Evolutionary conservation across 2,113 vertebrate species (phyloP).

Genomic region (Sturnira hondurensis): DNA sequence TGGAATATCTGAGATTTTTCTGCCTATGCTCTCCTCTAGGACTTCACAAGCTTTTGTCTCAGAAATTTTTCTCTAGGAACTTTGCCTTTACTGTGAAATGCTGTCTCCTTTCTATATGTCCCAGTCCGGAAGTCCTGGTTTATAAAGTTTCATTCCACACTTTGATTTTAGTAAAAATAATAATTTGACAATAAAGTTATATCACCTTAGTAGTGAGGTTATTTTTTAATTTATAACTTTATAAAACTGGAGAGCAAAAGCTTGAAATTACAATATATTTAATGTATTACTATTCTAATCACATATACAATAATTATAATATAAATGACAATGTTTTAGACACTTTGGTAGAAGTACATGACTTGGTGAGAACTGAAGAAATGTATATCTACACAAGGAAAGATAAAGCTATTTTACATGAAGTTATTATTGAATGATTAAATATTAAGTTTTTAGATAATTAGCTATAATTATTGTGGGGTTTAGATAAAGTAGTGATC

Average conservation of each 20-base stretch:
- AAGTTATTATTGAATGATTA: not conserved
- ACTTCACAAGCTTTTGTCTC: not conserved
- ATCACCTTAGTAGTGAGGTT: not conserved
- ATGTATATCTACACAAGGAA: not conserved
- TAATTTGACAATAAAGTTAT: not conserved
- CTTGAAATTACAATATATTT: not conserved
- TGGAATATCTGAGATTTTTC: no score
- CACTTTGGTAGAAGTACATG: not conserved
- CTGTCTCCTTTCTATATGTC: not conserved
- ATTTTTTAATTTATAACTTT: not conserved
- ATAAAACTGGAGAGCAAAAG: not conserved
- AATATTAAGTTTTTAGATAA: not conserved
- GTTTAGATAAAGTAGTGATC: not conserved
- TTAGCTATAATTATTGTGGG: not conserved
- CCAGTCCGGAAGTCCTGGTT: not conserved
- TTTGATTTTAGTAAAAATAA: not conserved
- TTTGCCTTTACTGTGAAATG: not conserved
- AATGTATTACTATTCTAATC: not conserved
- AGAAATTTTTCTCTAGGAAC: not conserved
- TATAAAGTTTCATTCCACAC: not conserved
- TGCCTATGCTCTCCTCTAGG: no score
- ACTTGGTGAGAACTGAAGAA: not conserved
- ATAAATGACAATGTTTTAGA: not conserved
- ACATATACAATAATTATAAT: not conserved
- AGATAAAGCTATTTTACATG: not conserved